phyloP scores from a whole-genome alignment of 1,140 invertebrate genomes.

The Heliconius himera region DNA sequence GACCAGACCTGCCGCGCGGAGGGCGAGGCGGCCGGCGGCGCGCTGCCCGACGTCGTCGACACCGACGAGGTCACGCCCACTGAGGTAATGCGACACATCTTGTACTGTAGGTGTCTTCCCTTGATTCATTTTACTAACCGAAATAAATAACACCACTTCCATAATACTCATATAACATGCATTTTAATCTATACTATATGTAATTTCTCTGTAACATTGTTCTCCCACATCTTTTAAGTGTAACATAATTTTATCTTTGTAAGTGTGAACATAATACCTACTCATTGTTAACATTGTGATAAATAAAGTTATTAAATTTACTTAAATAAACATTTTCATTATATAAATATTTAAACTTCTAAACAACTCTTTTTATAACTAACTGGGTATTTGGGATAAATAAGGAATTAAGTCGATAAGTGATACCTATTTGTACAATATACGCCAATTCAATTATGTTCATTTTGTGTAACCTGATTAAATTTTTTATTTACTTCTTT shows the following conservation, averaged over 20 bases:
- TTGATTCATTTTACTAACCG: constrained; percentile 71
- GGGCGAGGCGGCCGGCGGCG: constrained; percentile 45
- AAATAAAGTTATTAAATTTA: constrained; percentile 5
- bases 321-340: constrained; percentile 2
- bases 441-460: neutral
- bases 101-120: constrained; percentile 76
- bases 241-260: neutral
- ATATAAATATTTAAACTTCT: neutral
- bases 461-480: neutral
- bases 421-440: neutral
- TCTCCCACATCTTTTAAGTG: neutral
- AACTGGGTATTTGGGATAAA: neutral
- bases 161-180: constrained; percentile 17
- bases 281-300: neutral
- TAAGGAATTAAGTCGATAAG: neutral
- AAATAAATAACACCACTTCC: constrained; percentile 40
- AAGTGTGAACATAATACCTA: neutral
- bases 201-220: neutral
- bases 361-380: neutral
- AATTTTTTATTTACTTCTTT: neutral
- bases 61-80: constrained; percentile 79
- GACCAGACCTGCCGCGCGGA: constrained; percentile 74
- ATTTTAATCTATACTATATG: neutral
- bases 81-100: constrained; percentile 78
- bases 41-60: constrained; percentile 77